These are phyloP conservation scores for Molossus molossus DNA, from an alignment of 2,797 vertebrate genomes.

Conservation along the genomic window DNA sequence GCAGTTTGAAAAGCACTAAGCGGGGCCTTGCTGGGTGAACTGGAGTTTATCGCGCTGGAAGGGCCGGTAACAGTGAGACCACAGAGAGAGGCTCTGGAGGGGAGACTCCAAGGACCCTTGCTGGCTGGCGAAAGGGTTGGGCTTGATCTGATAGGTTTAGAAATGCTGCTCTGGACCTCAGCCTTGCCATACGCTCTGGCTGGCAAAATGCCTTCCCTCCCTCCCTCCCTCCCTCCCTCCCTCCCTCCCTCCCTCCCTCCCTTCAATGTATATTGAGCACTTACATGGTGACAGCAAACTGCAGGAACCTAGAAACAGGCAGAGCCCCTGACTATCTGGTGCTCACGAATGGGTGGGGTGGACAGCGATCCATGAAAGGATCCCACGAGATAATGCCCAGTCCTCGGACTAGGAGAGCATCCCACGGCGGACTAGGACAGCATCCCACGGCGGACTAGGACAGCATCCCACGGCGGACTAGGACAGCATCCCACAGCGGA, in stretches of 20 bases:
- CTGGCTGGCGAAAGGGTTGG: background rate
- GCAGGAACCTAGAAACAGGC: background rate
- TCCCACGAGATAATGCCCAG: background rate
- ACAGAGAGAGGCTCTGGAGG: background rate
- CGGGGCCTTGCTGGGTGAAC: constrained; percentile 27
- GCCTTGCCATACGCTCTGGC: background rate
- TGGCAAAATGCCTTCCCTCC: too few species aligned
- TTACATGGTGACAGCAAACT: background rate
- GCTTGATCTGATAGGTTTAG: background rate
- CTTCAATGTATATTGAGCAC: background rate
- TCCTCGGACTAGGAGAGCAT: background rate
- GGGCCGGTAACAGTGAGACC: background rate
- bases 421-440: too few species aligned
- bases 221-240: too few species aligned
- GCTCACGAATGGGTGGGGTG: background rate
- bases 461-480: too few species aligned
- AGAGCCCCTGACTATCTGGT: rapidly evolving
- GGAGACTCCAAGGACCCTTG: background rate
- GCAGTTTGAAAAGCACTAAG: background rate
- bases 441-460: too few species aligned
- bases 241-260: too few species aligned
- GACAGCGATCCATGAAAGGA: background rate
- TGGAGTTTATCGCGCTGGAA: background rate
- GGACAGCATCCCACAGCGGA: too few species aligned
- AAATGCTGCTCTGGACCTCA: background rate